Evolutionary conservation across 2,113 vertebrate genomes (phyloP).

Genomic region (Seriola aureovittata): DNA sequence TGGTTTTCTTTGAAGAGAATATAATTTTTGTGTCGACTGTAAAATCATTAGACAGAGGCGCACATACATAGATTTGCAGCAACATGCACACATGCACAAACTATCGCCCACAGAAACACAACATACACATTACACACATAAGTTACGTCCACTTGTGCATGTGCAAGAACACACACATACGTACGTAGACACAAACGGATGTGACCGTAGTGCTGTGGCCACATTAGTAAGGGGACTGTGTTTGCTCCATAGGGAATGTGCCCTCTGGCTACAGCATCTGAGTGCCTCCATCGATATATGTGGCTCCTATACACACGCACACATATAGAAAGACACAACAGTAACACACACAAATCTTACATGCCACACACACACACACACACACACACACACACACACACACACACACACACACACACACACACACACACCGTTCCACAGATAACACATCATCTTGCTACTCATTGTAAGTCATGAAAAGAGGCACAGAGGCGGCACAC

Average conservation of each 20-base stretch:
- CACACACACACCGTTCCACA: neutral
- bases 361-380: neutral
- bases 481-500: conserved; percentile 7
- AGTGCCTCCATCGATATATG: conserved; percentile 29
- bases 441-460: neutral
- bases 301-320: neutral
- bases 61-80: neutral
- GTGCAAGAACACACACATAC: neutral
- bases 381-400: too few species aligned
- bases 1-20: conserved; percentile 35
- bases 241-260: conserved; percentile 40
- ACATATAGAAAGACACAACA: neutral
- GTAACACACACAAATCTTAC: neutral
- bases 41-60: neutral
- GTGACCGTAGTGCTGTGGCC: conserved; percentile 29
- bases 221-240: conserved; percentile 37
- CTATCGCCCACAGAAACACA: conserved; percentile 13
- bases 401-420: neutral
- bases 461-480: neutral
- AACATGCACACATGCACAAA: conserved; percentile 19
- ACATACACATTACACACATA: neutral
- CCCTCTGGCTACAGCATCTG: conserved; percentile 49
- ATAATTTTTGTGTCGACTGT: neutral
- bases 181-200: conserved; percentile 19
- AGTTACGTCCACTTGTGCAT: neutral